These are phyloP conservation scores for Branchellion lobata DNA, from an alignment of 2,888 invertebrate species.

Conservation along the genomic window DNA sequence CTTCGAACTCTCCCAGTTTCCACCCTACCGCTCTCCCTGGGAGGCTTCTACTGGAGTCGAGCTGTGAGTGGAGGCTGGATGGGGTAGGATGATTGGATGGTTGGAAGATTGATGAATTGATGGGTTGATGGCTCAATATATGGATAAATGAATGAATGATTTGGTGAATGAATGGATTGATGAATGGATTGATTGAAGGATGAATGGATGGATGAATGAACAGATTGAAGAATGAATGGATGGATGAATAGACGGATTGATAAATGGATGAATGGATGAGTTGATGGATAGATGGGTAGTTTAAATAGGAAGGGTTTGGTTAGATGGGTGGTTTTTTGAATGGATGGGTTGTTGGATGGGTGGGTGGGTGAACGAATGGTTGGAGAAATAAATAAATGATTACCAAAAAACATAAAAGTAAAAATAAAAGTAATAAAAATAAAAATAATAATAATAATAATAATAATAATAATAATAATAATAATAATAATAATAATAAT, in stretches of 20 bases:
- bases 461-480: neutral
- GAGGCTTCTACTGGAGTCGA: neutral
- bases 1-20: neutral
- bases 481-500: neutral
- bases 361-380: neutral
- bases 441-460: neutral
- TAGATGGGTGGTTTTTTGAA: too few species aligned
- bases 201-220: neutral
- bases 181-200: neutral
- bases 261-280: neutral
- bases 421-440: neutral
- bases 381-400: neutral
- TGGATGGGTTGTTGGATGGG: neutral
- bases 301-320: too few species aligned
- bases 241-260: neutral
- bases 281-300: neutral
- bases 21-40: neutral
- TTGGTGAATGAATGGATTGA: neutral
- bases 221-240: neutral
- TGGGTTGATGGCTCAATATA: too few species aligned
- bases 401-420: neutral
- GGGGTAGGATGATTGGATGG: neutral
- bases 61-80: neutral
- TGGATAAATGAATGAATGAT: neutral
- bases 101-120: neutral